Conservation (phyloP, 2,888 invertebrate species). For the Metellina segmentata region DNA sequence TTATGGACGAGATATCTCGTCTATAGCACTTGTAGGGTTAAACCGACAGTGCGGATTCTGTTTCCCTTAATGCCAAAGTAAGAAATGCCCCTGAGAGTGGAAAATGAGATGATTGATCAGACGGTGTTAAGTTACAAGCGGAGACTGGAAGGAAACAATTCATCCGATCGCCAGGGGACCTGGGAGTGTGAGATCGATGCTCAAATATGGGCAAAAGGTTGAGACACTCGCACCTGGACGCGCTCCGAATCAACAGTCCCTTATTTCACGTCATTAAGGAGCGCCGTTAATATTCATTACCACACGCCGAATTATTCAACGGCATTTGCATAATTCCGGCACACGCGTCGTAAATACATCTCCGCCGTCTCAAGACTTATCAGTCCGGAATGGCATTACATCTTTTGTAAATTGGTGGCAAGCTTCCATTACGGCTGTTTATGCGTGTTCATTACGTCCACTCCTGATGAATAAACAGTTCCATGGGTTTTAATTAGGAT, state of each 20-base stretch:
- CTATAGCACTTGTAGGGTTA: too few species aligned
- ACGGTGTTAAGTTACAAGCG: too few species aligned
- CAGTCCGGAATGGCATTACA: conserved; percentile 56
- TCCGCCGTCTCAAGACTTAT: conserved; percentile 47
- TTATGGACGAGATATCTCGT: too few species aligned
- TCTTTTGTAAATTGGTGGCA: conserved; percentile 56
- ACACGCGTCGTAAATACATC: conserved; percentile 22
- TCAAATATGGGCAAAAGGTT: too few species aligned
- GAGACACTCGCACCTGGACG: too few species aligned
- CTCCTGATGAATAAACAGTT: neutral
- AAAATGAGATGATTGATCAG: too few species aligned
- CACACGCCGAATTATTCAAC: conserved; percentile 59
- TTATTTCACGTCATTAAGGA: conserved; percentile 41
- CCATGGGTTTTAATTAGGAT: conserved; percentile 66
- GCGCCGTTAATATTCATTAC: conserved; percentile 70
- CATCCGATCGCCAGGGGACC: too few species aligned
- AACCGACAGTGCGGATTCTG: too few species aligned
- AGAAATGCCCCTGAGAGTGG: too few species aligned
- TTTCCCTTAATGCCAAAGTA: too few species aligned
- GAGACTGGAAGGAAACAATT: too few species aligned
- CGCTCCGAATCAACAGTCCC: conserved; percentile 24
- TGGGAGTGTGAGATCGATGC: too few species aligned
- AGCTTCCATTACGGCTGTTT: conserved; percentile 42
- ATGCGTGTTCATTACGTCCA: conserved; percentile 52
- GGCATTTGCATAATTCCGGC: conserved; percentile 67